Base-by-base conservation (phyloP, 2,113 vertebrate species). In the Mormyrus lacerda region DNA sequence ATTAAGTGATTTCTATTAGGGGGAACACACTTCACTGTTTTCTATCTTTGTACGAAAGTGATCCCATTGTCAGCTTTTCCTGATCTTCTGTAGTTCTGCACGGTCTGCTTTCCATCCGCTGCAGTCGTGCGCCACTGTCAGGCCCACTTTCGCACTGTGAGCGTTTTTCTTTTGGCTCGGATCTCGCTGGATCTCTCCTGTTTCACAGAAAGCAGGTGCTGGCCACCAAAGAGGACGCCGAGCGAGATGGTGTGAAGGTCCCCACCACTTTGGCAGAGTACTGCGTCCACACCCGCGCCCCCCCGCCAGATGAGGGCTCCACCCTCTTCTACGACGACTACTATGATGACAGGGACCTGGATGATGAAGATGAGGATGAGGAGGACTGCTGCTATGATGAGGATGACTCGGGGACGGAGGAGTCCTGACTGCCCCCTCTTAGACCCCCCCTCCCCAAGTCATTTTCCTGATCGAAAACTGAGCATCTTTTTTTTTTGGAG, bases 281-380 rank as follows among this genome's bases (percentile, higher is more conserved):
- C 92, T 99, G 98, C 0, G 95, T 99, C 83, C 97, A 97, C 94
- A 99, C 97, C 89, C 97, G 96, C 90, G 97, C 96, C 5, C 97
- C 98, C 0, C 95, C 95, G 39, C 96, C 97, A 0, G 98, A 99
- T 1, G 97, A 98, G 88, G 97, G 97, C 93, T 97, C 97, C 0
- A 98, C 97, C 94, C 97, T 99, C 44, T 96, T 99, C 91, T 99
- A 99, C 0, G 98, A 99, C 0, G 97, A 99, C 93, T 97, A 98
- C 93, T 98, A 98, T 0, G 97, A 98, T 0, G 97, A 99, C 50
- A 97, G 99, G 17, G 97, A 97, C 11, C 95, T 97, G 83, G 95
- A 96, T 15, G 97, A 97, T 0, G 97, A 96, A 1, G 91, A 92
- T 1, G 92, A 97, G 4, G 94, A 95, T 0, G 94, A 94, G 39